A percentile compares a stretch with the other conserved stretches of the same genome.
phyloP scores from a whole-genome alignment of 2,888 invertebrate species.

The Rhagium mordax region DNA sequence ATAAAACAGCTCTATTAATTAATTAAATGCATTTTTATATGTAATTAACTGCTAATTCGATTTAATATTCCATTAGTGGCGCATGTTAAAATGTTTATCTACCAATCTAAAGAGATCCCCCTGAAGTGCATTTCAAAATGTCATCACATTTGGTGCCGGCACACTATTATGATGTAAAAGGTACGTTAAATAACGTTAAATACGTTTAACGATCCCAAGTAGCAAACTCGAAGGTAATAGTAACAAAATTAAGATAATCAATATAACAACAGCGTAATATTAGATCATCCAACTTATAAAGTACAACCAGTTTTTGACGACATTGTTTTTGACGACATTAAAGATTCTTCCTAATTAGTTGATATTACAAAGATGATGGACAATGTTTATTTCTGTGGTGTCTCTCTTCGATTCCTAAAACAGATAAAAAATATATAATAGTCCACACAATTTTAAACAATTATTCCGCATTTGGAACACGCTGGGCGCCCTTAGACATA shows the following conservation, averaged over 20 bases:
- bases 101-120: neutral
- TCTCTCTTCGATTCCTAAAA: neutral
- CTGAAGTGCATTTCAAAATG: constrained; percentile 11
- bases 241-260: neutral
- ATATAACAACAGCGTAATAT: neutral
- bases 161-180: constrained; percentile 1
- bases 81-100: constrained; percentile 14
- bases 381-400: neutral
- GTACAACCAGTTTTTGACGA: too few species aligned
- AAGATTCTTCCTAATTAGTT: too few species aligned
- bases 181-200: neutral
- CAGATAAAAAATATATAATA: neutral
- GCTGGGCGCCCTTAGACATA: neutral
- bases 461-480: neutral
- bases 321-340: too few species aligned
- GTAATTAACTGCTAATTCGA: constrained; percentile 22
- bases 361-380: neutral
- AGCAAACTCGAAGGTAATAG: neutral
- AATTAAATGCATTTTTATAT: constrained; percentile 2
- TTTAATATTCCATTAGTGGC: neutral
- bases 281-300: neutral
- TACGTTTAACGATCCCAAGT: too few species aligned
- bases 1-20: constrained; percentile 4
- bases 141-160: constrained; percentile 23
- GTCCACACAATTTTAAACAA: neutral